Conservation (phyloP, 2,888 invertebrate species). For the Coelopa pilipes region DNA sequence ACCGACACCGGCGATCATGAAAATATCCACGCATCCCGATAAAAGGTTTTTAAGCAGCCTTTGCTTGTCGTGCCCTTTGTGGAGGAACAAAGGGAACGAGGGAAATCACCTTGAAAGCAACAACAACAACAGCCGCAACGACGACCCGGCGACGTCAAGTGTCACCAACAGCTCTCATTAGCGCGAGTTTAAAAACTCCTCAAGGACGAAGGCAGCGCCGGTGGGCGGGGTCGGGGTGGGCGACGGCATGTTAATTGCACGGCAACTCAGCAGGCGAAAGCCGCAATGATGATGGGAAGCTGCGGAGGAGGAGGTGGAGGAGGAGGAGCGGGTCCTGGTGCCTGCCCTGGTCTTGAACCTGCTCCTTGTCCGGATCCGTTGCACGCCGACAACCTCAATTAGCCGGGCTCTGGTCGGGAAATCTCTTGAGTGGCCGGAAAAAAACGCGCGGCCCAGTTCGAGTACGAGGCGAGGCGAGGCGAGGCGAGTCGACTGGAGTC, state of each 20-base stretch:
- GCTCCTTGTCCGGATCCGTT: no score
- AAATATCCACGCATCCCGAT: no score
- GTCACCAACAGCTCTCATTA: slow-evolving; percentile 38
- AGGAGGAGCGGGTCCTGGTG: neutral
- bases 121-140: slow-evolving; percentile 11
- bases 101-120: neutral
- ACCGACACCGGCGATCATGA: slow-evolving; percentile 1
- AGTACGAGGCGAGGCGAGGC: no score
- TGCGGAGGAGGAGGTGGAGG: neutral
- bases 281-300: neutral
- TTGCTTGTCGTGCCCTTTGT: no score
- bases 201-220: no score
- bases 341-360: neutral
- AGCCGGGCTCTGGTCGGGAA: no score
- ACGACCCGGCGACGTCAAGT: slow-evolving; percentile 28
- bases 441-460: no score
- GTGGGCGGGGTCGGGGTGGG: no score
- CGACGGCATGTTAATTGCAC: slow-evolving; percentile 20
- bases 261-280: neutral
- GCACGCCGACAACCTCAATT: no score
- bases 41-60: no score
- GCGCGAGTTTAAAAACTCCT: slow-evolving; percentile 20
- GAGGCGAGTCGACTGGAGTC: no score
- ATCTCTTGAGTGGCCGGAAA: no score
- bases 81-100: neutral